A percentile compares a stretch with the other conserved stretches of the same genome.
phyloP scores from a whole-genome alignment of 2,888 invertebrate genomes.

The Ametastegia equiseti region DNA sequence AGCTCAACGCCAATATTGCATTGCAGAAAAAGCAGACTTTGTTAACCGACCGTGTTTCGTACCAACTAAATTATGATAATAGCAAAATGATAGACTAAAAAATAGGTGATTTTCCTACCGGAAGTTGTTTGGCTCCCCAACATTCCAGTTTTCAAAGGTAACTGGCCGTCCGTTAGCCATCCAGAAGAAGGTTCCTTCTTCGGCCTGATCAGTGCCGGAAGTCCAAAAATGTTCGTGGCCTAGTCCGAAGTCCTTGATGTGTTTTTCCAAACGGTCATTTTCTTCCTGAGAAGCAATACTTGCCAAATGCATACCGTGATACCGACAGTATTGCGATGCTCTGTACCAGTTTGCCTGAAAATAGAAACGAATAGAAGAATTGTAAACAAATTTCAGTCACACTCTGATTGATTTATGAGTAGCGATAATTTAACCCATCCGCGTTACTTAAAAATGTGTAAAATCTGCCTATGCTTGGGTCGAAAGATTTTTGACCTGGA shows the following conservation, averaged over 20 bases:
- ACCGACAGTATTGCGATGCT: conserved; percentile 93
- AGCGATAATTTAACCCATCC: too few relatives aligned
- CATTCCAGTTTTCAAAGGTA: conserved; percentile 95
- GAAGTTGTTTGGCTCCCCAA: conserved; percentile 96
- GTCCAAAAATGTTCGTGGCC: conserved; percentile 97
- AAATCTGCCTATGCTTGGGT: too few relatives aligned
- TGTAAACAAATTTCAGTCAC: too few relatives aligned
- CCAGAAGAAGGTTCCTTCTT: conserved; percentile 95
- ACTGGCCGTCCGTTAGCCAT: conserved; percentile 93
- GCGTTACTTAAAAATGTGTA: too few relatives aligned
- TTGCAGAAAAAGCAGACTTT: background rate
- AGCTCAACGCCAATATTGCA: too few relatives aligned
- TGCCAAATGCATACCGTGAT: conserved; percentile 95
- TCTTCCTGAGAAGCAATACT: conserved; percentile 94
- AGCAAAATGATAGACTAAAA: background rate
- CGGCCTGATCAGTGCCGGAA: conserved; percentile 93
- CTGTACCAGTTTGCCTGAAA: conserved; percentile 94
- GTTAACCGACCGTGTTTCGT: background rate
- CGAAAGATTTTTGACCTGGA: background rate
- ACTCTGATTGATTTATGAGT: too few relatives aligned
- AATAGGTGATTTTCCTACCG: conserved; percentile 60
- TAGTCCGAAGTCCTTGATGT: conserved; percentile 92
- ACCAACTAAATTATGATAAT: background rate
- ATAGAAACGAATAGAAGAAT: conserved; percentile 50
- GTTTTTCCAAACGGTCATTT: conserved; percentile 93